Conservation (phyloP, 1,140 invertebrate genomes). For the Choristoneura fumiferana region DNA sequence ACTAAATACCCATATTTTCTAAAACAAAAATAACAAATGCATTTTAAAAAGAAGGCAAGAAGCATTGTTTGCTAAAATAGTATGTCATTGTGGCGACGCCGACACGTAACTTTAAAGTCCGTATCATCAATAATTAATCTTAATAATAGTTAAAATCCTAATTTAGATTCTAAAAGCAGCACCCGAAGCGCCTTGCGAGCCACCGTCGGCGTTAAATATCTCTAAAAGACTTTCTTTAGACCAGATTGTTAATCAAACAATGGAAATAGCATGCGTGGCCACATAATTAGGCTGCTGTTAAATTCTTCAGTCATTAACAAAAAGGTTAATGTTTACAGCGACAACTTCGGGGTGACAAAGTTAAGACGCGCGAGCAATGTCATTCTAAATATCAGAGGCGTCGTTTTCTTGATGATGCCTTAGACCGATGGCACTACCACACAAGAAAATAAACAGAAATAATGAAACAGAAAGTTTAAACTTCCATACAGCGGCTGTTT, state of each 20-base stretch:
- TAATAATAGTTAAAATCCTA: slow-evolving; percentile 69
- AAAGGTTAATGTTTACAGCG: slow-evolving; percentile 37
- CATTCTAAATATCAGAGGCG: slow-evolving; percentile 40
- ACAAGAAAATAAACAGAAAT: slow-evolving; percentile 21
- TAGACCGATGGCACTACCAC: slow-evolving; percentile 10
- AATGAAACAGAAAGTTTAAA: slow-evolving; percentile 22
- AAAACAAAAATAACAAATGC: too few relatives aligned
- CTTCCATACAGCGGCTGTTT: slow-evolving; percentile 23
- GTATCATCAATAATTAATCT: slow-evolving; percentile 73
- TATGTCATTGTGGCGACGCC: too few relatives aligned
- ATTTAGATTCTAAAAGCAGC: slow-evolving; percentile 65
- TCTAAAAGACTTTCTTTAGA: slow-evolving; percentile 43
- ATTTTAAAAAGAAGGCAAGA: too few relatives aligned
- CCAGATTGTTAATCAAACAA: slow-evolving; percentile 63
- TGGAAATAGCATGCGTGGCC: slow-evolving; percentile 43
- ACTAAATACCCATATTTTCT: too few relatives aligned
- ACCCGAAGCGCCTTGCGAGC: slow-evolving; percentile 61
- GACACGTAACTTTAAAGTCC: slow-evolving; percentile 11
- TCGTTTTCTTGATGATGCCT: slow-evolving; percentile 38
- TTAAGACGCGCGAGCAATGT: slow-evolving; percentile 43
- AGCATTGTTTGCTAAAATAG: too few relatives aligned
- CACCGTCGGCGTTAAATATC: slow-evolving; percentile 70
- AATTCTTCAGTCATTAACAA: slow-evolving; percentile 56
- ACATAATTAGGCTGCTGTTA: slow-evolving; percentile 32
- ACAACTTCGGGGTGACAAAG: slow-evolving; percentile 40